These are phyloP conservation scores for Dolichopus griseipennis DNA, from an alignment of 2,888 invertebrate genomes.

Conservation along the genomic window DNA sequence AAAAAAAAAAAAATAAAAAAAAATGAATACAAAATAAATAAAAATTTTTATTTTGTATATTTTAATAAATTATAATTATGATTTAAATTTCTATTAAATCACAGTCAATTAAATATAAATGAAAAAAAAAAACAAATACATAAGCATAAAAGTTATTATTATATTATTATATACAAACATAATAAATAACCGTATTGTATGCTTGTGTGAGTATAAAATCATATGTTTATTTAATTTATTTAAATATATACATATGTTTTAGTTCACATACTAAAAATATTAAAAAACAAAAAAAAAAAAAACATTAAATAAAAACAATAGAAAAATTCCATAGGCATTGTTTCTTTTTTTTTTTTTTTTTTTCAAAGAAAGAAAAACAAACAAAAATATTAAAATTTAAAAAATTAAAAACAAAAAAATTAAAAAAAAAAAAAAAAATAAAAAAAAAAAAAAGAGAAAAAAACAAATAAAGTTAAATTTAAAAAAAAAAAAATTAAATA, in stretches of 20 bases:
- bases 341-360: neutral
- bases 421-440: neutral
- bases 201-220: too few species aligned
- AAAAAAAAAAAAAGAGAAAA: neutral
- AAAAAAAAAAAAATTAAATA: neutral
- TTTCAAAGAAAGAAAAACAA: neutral
- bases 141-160: too few species aligned
- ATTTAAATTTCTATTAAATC: constrained; percentile 2
- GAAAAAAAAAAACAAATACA: neutral
- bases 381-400: neutral
- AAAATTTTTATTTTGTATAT: neutral
- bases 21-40: too few species aligned
- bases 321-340: constrained; percentile 3
- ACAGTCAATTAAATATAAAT: neutral
- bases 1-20: neutral
- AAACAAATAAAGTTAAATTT: neutral
- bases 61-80: neutral
- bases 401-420: neutral
- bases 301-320: neutral
- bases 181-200: too few species aligned
- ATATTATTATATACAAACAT: too few species aligned
- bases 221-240: neutral
- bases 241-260: neutral
- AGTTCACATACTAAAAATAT: neutral
- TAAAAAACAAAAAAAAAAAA: neutral